Base-by-base conservation (phyloP, 1,140 invertebrate genomes). In the Coenobita brevimanus region DNA sequence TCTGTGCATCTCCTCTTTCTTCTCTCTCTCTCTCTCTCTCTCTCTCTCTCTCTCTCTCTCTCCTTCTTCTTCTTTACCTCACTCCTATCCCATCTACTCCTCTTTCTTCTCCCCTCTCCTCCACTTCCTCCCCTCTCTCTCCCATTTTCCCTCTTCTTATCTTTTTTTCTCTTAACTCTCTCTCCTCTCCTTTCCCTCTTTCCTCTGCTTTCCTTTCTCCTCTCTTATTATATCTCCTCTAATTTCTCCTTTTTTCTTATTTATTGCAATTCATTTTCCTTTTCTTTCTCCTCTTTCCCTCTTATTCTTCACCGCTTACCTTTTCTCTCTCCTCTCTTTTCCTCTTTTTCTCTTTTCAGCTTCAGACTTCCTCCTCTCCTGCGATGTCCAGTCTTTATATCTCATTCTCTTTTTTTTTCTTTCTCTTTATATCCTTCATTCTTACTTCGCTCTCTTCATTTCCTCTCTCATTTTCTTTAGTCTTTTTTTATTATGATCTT, bases 11-110 rank as follows among this genome's bases (percentile, higher is more conserved):
- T 60, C 41, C 62, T n/a, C n/a, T n/a, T 60, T 33, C 46, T 1
- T 33, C 21, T 41, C 60, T 57, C 17, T 2, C 46, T 24, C 60
- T 2, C 10, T 10, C 24, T 24, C n/a, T n/a, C n/a, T 33, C 76
- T 24, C 76, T 24, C 15, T 54, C 50, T 24, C 41, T 41, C 76
- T 50, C 78, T 64, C 33, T 36, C 78, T 64, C 78, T 64, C 78
- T 80, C 27, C n/a, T 17, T 80, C 57, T 41, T 33, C 41, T 57
- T 57, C 78, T 38, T n/a, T 41, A 50, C 24, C 27, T 38, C 57
- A 36, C 78, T 62, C 3, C 46, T 27, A 43, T 21, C n/a, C 73
- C 30, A 33, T 43, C 73, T 4, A 13, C 38, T 0, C n/a, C 41
- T 30, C 43, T 76, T 38, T 50, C 36, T 46, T 15, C n/a, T 27